phyloP scores from a whole-genome alignment of 2,888 invertebrate species.

The Euplagia quadripunctaria region DNA sequence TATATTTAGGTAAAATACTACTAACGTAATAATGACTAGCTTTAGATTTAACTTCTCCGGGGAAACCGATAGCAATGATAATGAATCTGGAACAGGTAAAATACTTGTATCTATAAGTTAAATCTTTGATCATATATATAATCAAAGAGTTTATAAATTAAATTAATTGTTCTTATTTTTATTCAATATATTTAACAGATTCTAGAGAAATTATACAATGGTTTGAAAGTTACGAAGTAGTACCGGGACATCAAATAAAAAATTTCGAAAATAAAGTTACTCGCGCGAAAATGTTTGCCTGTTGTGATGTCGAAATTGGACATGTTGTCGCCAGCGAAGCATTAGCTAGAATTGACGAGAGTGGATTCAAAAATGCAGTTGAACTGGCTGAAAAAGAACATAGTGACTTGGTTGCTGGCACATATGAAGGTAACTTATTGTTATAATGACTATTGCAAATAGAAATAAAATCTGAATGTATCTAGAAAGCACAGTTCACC shows the following conservation, averaged over 20 bases:
- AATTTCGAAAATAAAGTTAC: slow-evolving; percentile 66
- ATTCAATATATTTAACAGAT: slow-evolving; percentile 14
- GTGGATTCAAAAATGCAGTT: slow-evolving; percentile 72
- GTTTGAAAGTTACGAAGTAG: slow-evolving; percentile 72
- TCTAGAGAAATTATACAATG: slow-evolving; percentile 60
- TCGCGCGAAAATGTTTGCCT: slow-evolving; percentile 78
- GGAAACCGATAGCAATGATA: slow-evolving; percentile 40
- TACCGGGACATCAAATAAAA: slow-evolving; percentile 64
- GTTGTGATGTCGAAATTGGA: slow-evolving; percentile 80
- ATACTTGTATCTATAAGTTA: background rate
- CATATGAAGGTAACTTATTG: slow-evolving; percentile 91
- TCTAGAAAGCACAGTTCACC: no score
- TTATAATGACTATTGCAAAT: background rate
- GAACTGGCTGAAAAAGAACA: slow-evolving; percentile 88
- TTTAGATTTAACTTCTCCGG: slow-evolving; percentile 76
- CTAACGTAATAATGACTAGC: slow-evolving; percentile 47
- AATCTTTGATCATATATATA: no score
- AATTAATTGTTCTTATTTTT: background rate
- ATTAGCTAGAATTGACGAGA: slow-evolving; percentile 65
- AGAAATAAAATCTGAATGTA: no score
- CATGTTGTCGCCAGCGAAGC: slow-evolving; percentile 78
- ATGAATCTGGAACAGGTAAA: slow-evolving; percentile 12
- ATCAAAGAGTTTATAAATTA: no score
- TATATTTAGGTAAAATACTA: background rate
- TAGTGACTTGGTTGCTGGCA: slow-evolving; percentile 91